phyloP scores from a whole-genome alignment of 1,140 invertebrate species.

The Hyles euphorbiae region DNA sequence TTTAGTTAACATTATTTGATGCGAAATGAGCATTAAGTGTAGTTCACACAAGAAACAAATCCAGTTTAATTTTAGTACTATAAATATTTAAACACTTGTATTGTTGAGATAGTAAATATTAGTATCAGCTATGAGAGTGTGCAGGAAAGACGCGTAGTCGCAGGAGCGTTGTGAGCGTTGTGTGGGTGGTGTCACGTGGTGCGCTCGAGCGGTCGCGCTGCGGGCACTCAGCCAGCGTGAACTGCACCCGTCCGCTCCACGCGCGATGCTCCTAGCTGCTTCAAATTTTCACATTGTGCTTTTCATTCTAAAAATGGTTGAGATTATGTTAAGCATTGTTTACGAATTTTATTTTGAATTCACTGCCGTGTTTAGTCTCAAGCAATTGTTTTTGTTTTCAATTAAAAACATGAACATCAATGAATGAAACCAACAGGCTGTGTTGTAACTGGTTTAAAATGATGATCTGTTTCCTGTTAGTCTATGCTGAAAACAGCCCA shows the following conservation, averaged over 20 bases:
- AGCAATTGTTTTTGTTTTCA: no score
- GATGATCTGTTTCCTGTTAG: slow-evolving; percentile 7
- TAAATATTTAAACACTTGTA: not conserved
- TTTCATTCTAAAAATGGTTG: not conserved
- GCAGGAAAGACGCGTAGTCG: slow-evolving; percentile 14
- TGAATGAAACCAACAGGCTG: slow-evolving; percentile 4
- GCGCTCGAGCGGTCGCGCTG: slow-evolving; percentile 18
- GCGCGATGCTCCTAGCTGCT: slow-evolving; percentile 9
- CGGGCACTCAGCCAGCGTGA: slow-evolving; percentile 29
- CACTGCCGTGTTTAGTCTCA: no score
- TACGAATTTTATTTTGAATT: no score
- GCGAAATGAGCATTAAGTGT: no score
- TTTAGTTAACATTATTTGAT: no score
- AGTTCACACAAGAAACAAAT: no score
- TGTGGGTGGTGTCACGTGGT: slow-evolving; percentile 19
- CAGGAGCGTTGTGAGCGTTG: slow-evolving; percentile 17
- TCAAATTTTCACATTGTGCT: slow-evolving; percentile 16
- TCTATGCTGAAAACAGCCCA: slow-evolving; percentile 56
- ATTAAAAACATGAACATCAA: slow-evolving; percentile 2
- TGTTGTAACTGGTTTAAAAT: not conserved
- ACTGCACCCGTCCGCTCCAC: slow-evolving; percentile 28
- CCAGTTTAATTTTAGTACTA: no score
- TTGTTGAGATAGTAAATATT: not conserved
- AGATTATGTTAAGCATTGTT: no score
- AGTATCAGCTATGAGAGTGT: not conserved